Evolutionary conservation across 1,140 invertebrate genomes (phyloP).

Genomic region (Goniozus legneri): DNA sequence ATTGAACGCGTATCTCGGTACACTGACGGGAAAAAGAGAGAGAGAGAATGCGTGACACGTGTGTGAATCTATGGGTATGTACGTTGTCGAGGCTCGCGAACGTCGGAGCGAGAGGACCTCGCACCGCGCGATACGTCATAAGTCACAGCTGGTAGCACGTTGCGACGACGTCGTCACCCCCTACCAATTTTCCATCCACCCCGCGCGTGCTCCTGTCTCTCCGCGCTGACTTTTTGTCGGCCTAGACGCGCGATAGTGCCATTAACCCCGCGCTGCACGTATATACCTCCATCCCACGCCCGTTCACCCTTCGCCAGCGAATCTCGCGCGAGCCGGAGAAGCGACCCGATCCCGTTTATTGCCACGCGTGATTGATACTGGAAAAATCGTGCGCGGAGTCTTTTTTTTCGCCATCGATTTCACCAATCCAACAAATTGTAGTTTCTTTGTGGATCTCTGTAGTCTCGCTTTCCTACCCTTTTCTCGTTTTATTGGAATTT

Average conservation of each 20-base stretch:
- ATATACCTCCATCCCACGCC: conserved; percentile 38
- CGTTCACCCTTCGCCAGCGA: no score
- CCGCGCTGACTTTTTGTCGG: conserved; percentile 14
- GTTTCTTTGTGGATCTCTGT: no score
- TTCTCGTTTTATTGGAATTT: no score
- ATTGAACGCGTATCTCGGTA: conserved; percentile 31
- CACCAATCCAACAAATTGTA: no score
- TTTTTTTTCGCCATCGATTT: no score
- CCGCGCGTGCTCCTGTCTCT: conserved; percentile 3
- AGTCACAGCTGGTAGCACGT: conserved; percentile 48
- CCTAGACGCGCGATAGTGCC: conserved; percentile 40
- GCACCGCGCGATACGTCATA: conserved; percentile 41
- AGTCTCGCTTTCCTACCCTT: no score
- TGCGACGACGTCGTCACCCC: conserved; percentile 38
- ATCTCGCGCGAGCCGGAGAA: no score
- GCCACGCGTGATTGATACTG: conserved; percentile 42
- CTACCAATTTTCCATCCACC: conserved; percentile 3
- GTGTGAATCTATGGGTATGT: no score
- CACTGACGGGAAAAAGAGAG: conserved; percentile 17
- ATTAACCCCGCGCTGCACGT: conserved; percentile 45
- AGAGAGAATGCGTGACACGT: no score
- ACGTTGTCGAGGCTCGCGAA: not conserved
- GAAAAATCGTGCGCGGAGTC: no score
- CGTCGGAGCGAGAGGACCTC: conserved; percentile 22
- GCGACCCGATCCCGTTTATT: conserved; percentile 34